Evolutionary conservation across 2,888 invertebrate species (phyloP).

Genomic region (Entomobrya multifasciata): DNA sequence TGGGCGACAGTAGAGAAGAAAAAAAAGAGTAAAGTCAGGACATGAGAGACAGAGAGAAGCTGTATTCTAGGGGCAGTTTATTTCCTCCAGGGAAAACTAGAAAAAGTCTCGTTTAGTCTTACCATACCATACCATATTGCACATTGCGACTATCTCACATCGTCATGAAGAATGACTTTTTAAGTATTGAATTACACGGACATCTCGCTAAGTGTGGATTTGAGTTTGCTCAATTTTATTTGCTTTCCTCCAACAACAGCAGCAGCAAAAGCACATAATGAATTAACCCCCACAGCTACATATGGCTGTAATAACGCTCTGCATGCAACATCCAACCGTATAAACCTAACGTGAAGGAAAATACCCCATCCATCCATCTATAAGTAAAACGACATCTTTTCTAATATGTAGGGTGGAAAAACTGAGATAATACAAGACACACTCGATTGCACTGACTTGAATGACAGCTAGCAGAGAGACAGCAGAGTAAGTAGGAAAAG

Average conservation of each 20-base stretch:
- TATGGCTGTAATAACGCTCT: background rate
- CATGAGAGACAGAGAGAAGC: background rate
- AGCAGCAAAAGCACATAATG: conserved; percentile 2
- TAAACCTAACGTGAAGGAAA: background rate
- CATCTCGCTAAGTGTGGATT: conserved; percentile 15
- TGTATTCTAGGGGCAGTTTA: background rate
- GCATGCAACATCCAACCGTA: conserved; percentile 3
- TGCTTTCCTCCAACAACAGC: conserved; percentile 7
- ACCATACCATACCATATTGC: background rate
- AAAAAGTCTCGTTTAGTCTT: conserved; percentile 3
- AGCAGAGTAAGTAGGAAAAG: too few species aligned
- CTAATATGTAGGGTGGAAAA: conserved; percentile 19
- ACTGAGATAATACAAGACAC: background rate
- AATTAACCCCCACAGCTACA: conserved; percentile 33
- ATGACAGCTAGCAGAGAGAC: too few species aligned
- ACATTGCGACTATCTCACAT: background rate
- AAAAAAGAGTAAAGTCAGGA: background rate
- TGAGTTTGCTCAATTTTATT: conserved; percentile 6
- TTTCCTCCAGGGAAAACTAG: conserved; percentile 48
- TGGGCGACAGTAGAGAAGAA: conserved; percentile 32
- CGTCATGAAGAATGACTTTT: conserved; percentile 5
- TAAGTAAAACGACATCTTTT: background rate
- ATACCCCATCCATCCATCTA: conserved; percentile 3
- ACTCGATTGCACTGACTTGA: background rate
- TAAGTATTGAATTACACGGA: conserved; percentile 27